Base-by-base conservation (phyloP, 2,797 vertebrate genomes). In the Dendrocincla tyrannina region DNA sequence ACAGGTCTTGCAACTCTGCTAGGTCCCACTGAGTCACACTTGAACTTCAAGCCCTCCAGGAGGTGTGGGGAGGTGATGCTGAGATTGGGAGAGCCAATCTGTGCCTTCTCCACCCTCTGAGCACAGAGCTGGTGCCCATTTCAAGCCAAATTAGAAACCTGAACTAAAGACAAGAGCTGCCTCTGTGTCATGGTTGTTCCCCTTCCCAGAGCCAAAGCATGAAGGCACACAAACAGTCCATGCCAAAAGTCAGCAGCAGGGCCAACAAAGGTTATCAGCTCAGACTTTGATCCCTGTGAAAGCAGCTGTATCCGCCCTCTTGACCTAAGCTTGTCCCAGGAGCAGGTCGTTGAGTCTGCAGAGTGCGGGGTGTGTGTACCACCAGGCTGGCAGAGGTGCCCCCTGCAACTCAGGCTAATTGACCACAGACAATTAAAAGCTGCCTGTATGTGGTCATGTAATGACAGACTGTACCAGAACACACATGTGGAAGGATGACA, bases 261-360 rank as follows among this genome's bases (percentile, higher is more conserved):
- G 22, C 53, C n/a, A 47, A 28, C 19, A 32, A 56, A 59, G 30
- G n/a, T 62, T 41, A 62, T 32, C 75, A 66, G 18, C 46, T 79
- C 70, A 76, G 58, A 8, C 68, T 56, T 25, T 1, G 15, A n/a
- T 28, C 46, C 53, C 35, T 41, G 22, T 6, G 7, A 60, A 79
- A 69, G 37, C 53, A 66, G 60, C 22, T 0, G 0, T 30, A 35
- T 28, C 14, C 2, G 2, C 23, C 0, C 24, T 33, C n/a, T 1
- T 9, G 42, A 92, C 10, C 14, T 13, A 22, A 60, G 44, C 60
- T 27, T 35, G 11, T 56, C 35, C 22, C 22, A 17, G 59, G n/a
- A 69, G 28, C 5, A 2, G 17, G 50, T 13, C 0, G 0, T 23
- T 41, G 47, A 7, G 27, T 35, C 70, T 6, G 4, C 39, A 68